Evolutionary conservation across 2,888 invertebrate genomes (phyloP), one percentile per base, ranked within the genome.

Genomic region (Cerastis rubricosa): DNA sequence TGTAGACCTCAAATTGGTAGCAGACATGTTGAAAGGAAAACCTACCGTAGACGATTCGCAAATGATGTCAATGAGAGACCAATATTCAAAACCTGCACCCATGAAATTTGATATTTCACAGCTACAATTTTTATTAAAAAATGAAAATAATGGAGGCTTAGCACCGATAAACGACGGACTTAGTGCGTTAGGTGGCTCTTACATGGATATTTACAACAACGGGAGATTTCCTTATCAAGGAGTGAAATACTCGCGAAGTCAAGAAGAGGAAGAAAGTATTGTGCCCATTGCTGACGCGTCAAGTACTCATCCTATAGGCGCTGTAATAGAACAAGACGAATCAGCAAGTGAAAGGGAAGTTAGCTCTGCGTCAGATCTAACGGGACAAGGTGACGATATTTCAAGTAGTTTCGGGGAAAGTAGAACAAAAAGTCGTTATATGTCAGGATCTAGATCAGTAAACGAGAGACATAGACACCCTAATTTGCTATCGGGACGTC

Each of bases 11-110:
- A 96, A 96, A 90, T 87, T 97, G 63, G 95, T 97, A 2, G 94
- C 96, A 47, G 97, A 97, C 74, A 94, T 97, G 93, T 90, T 97
- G 70, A 96, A 94, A 91, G 96, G 96, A 35, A 97, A 96, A 89
- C 84, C 94, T 47, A 80, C 91, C 3, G 74, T 93, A 54, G 96
- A 96, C 66, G 95, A 96, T 59, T 89, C 93, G 4, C 94, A 94
- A 79, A 87, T 95, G 75, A 85, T 93, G 80, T 81, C 92, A 29
- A 75, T 95, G 63, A 91, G 94, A 83, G 96, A 96, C 65, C 94
- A 92, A 76, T 92, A 90, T 71, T 91, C 89, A 75, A 96, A 94
- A 78, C 93, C 93, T 0, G 73, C 89, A 9, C 94, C 96, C 4
- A 76, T 94, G 17, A 95, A 94, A 81, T 86, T 94, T 4, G 96